Conservation (phyloP, 2,797 vertebrate genomes). For the Galago senegalensis region DNA sequence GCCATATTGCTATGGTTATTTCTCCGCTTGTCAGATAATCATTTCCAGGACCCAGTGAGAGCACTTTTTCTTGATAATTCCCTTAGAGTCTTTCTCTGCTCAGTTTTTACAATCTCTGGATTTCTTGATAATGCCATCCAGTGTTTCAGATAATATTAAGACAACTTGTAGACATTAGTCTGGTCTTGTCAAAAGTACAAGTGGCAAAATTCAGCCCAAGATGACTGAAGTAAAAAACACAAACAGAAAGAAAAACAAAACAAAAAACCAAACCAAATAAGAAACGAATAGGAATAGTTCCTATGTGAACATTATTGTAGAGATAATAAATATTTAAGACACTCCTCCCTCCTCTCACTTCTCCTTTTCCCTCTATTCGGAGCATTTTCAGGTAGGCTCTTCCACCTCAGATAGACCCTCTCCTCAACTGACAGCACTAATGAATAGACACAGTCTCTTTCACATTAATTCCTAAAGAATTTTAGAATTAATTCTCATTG, state of each 20-base stretch:
- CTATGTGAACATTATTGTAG: background rate
- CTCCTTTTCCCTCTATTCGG: background rate
- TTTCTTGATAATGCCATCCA: background rate
- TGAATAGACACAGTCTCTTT: background rate
- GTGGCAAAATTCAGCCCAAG: background rate
- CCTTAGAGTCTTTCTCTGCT: background rate
- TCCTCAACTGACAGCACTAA: background rate
- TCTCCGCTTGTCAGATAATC: slow-evolving; percentile 17
- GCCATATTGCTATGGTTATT: background rate
- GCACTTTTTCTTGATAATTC: background rate
- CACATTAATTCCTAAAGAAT: background rate
- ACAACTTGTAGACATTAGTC: background rate
- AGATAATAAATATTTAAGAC: background rate
- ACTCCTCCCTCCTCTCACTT: background rate
- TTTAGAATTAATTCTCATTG: slow-evolving; percentile 15
- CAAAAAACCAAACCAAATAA: background rate
- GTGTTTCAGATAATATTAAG: background rate
- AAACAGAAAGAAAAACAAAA: too few species aligned
- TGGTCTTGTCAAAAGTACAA: background rate
- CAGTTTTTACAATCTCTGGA: background rate
- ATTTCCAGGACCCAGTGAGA: background rate
- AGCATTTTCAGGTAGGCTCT: background rate
- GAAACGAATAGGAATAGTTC: background rate
- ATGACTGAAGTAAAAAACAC: background rate
- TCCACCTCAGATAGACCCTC: background rate